Conservation (phyloP, 2,113 vertebrate genomes). For the Suncus etruscus region DNA sequence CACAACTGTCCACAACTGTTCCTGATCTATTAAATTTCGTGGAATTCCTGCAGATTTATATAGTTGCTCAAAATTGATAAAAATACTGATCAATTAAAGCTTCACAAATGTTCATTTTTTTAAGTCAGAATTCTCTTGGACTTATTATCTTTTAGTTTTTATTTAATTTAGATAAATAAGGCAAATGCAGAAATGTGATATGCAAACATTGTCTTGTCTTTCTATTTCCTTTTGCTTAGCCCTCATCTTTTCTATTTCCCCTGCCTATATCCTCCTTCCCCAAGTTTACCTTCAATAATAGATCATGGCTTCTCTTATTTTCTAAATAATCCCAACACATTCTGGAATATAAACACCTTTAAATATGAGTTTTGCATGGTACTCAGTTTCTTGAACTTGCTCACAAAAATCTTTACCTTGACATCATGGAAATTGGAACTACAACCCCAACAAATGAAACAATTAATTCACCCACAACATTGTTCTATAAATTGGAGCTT, state of each 20-base stretch:
- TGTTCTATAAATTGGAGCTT: neutral
- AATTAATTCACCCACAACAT: no score
- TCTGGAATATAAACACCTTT: neutral
- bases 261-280: neutral
- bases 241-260: neutral
- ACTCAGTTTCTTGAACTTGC: neutral
- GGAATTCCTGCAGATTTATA: neutral
- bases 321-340: neutral
- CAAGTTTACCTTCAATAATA: neutral
- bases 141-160: neutral
- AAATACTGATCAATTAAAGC: neutral
- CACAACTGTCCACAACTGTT: neutral
- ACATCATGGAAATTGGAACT: neutral
- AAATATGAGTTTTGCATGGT: neutral
- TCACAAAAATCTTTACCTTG: no score
- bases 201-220: neutral
- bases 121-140: neutral
- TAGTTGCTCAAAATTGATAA: neutral
- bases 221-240: neutral
- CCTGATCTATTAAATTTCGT: neutral
- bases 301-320: neutral
- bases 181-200: neutral
- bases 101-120: neutral
- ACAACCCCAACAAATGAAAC: neutral
- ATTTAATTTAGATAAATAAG: no score